These are phyloP conservation scores for Actias luna DNA, from an alignment of 2,888 invertebrate genomes.

Conservation along the genomic window DNA sequence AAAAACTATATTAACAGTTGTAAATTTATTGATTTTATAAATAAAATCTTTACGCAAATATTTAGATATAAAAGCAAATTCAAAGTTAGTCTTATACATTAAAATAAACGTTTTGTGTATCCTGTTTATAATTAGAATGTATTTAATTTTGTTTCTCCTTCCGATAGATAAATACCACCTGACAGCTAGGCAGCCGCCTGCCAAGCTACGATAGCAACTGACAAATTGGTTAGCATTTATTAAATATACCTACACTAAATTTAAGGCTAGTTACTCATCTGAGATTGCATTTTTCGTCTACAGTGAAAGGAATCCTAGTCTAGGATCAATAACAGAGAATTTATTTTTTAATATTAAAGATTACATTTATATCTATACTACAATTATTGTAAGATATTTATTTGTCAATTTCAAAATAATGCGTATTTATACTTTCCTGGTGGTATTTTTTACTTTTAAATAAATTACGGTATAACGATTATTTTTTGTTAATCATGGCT, in stretches of 20 bases:
- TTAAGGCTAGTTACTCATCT: not conserved
- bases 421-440: too few species aligned
- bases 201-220: constrained; percentile 1
- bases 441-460: too few species aligned
- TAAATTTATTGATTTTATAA: too few species aligned
- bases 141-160: not conserved
- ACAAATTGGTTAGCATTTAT: not conserved
- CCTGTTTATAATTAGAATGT: not conserved
- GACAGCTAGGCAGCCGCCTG: not conserved
- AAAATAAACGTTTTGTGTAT: not conserved
- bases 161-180: not conserved
- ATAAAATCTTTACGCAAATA: not conserved
- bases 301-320: too few species aligned
- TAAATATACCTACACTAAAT: not conserved
- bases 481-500: too few species aligned
- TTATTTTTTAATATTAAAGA: too few species aligned
- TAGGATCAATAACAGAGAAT: not conserved
- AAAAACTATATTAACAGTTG: not conserved
- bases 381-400: too few species aligned
- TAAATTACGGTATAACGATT: too few species aligned
- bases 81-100: not conserved
- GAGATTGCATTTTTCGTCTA: not conserved
- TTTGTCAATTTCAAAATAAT: too few species aligned
- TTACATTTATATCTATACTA: too few species aligned
- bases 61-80: not conserved